A percentile compares a stretch with the other conserved stretches of the same genome.
These are phyloP conservation scores for Hyla sarda DNA, from an alignment of 2,113 vertebrate genomes.

Conservation along the genomic window DNA sequence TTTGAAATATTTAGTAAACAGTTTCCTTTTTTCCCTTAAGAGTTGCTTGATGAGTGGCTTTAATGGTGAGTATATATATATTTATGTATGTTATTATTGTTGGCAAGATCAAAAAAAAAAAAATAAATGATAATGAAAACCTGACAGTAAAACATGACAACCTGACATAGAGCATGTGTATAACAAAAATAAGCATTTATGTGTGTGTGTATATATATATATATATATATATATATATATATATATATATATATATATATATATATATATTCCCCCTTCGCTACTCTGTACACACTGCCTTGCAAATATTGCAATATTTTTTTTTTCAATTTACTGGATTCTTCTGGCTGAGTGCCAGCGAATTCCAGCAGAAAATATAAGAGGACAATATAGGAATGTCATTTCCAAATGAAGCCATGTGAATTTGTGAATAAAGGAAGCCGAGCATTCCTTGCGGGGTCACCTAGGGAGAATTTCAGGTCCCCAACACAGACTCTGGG, in stretches of 20 bases:
- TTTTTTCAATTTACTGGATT: conserved; percentile 51
- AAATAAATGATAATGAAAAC: too few species aligned
- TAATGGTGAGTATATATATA: too few species aligned
- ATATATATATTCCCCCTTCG: too few species aligned
- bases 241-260: too few species aligned
- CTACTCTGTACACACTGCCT: not conserved
- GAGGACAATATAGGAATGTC: conserved; percentile 62
- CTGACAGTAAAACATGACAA: not conserved
- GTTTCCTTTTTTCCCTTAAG: too few species aligned
- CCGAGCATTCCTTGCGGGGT: conserved; percentile 59
- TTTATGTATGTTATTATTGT: too few species aligned
- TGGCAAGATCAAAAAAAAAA: too few species aligned
- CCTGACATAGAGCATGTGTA: not conserved
- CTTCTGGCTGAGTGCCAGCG: conserved; percentile 58
- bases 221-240: too few species aligned
- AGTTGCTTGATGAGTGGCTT: too few species aligned
- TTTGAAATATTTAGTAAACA: too few species aligned
- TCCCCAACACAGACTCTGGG: conserved; percentile 62
- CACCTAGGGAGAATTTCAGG: conserved; percentile 59
- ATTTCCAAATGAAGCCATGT: conserved; percentile 61
- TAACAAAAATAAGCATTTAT: not conserved
- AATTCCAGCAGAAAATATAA: conserved; percentile 63
- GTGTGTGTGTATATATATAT: too few species aligned
- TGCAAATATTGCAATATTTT: conserved; percentile 54
- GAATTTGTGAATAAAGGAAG: conserved; percentile 56